Evolutionary conservation across 2,888 invertebrate genomes (phyloP).

Genomic region (Drosophila setosimentum): DNA sequence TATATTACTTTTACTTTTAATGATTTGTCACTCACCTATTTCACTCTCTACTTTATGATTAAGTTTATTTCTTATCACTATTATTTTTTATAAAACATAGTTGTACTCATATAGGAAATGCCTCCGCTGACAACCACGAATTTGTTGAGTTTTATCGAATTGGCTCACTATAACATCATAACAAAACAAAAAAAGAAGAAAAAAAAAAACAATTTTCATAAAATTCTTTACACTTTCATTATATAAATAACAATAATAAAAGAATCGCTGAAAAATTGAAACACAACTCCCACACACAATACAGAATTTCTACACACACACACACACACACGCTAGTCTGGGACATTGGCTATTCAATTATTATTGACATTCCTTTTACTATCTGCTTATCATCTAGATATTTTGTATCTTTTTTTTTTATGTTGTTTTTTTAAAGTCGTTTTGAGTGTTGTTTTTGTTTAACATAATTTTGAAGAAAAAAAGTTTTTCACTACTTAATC

Average conservation of each 20-base stretch:
- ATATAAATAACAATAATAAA: slow-evolving; percentile 3
- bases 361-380: background rate
- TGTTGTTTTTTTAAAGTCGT: slow-evolving; percentile 35
- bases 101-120: slow-evolving; percentile 68
- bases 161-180: slow-evolving; percentile 46
- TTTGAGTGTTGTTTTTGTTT: slow-evolving; percentile 34
- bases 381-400: slow-evolving; percentile 2
- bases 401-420: slow-evolving; percentile 6
- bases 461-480: slow-evolving; percentile 10
- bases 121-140: slow-evolving; percentile 73
- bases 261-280: background rate
- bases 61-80: slow-evolving; percentile 39
- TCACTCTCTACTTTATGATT: slow-evolving; percentile 39
- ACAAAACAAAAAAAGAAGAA: background rate
- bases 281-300: background rate
- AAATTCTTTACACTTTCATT: slow-evolving; percentile 14
- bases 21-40: slow-evolving; percentile 36
- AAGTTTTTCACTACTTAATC: slow-evolving; percentile 33
- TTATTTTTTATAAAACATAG: slow-evolving; percentile 27
- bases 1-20: slow-evolving; percentile 41
- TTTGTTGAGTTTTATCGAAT: slow-evolving; percentile 53
- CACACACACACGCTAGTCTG: background rate
- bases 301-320: slow-evolving; percentile 1
- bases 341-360: background rate
- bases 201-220: background rate